Evolutionary conservation across 2,888 invertebrate species (phyloP), one percentile per base, ranked within the genome.

Genomic region (Julus scandinavius): DNA sequence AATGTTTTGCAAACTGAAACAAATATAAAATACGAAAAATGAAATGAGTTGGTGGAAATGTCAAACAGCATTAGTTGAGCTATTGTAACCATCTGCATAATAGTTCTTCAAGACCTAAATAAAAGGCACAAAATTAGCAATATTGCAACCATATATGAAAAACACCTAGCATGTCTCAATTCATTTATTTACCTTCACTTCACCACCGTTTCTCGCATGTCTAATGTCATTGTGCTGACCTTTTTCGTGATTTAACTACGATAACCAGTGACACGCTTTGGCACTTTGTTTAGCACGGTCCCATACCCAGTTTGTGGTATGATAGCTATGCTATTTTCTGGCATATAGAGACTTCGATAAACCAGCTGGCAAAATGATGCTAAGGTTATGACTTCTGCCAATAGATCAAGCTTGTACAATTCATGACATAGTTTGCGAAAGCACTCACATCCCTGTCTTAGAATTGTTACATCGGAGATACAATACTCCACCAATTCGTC

Each of bases 41-140:
- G 29, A 0, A 29, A 29, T 1, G 29, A 29, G 29, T 29, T 29
- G 29, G 29, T 29, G 29, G 29, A 29, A 29, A 29, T 29, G 29
- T 29, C 29, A 29, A 29, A 91, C 86, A 9, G 86, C 87, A 7
- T 87, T 88, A 6, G 29, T 86, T 41, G 17, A 9, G 41, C 3
- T 11, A 41, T 85, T 7, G 20, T 85, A 85, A 1, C 85, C 20
- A 85, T 85, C 72, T 2, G 72, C 72, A 7, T 9, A 4, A 11
- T 29, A 72, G 29, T 72, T 72, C 1, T 20, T 20, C 4, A 0
- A 9, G 0, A 72, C 11, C 72, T 72, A n/a, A 20, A 29, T 9
- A n/a, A 72, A 63, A 63, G 0, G 17, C 1, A 6, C 2, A 54
- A 54, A 17, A 54, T 54, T 15, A 17, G 54, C 13, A 11, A 54